Evolutionary conservation across 2,888 invertebrate genomes (phyloP).

Genomic region (Limnephilus rhombicus): DNA sequence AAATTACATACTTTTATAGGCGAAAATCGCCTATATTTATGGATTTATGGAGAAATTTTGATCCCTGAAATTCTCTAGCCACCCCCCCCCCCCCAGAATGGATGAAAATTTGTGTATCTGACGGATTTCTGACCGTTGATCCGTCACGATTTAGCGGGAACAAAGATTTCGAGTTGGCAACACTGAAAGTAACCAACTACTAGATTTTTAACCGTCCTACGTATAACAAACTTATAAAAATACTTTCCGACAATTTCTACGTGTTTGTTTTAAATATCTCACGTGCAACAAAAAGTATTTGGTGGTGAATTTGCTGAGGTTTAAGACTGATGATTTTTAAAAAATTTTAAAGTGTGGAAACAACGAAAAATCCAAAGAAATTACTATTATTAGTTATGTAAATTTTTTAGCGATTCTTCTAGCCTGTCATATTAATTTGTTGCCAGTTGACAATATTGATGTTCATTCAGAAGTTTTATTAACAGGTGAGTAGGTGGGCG

Average conservation of each 20-base stretch:
- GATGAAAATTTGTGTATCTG: too few relatives aligned
- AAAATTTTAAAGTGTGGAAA: not conserved
- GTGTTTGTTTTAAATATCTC: not conserved
- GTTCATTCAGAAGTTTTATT: not conserved
- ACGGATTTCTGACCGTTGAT: too few relatives aligned
- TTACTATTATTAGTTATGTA: not conserved
- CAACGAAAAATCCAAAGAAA: not conserved
- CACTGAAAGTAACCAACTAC: not conserved
- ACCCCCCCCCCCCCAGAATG: too few relatives aligned
- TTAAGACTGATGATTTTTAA: not conserved
- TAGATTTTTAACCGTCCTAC: not conserved
- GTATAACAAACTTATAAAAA: not conserved
- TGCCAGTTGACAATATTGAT: not conserved
- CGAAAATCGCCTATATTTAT: too few relatives aligned
- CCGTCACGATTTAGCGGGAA: too few relatives aligned
- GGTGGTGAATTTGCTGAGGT: not conserved
- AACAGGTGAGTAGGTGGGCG: not conserved
- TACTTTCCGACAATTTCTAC: not conserved
- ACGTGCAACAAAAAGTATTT: not conserved
- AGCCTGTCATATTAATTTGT: not conserved
- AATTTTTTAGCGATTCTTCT: not conserved
- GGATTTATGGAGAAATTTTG: too few relatives aligned
- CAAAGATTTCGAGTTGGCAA: too few relatives aligned
- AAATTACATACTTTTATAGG: too few relatives aligned
- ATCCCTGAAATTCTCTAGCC: too few relatives aligned